phyloP scores from a whole-genome alignment of 2,797 vertebrate genomes.

The Xiphorhynchus erythropygius region DNA sequence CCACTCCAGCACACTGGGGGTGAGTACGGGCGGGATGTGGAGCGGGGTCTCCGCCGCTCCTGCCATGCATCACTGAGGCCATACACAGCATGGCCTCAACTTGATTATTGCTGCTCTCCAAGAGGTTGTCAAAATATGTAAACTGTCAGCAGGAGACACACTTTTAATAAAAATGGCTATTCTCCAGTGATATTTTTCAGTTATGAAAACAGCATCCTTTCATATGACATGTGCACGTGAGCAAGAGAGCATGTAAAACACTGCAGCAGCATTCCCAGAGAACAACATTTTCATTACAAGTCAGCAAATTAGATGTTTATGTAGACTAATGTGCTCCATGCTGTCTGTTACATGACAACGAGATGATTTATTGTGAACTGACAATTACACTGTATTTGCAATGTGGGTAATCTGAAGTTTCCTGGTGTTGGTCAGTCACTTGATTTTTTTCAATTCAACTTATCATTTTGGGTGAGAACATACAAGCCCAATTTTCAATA shows the following conservation, averaged over 20 bases:
- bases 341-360: background rate
- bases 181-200: slow-evolving; percentile 31
- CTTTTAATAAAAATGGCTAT: slow-evolving; percentile 66
- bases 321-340: background rate
- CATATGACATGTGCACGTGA: background rate
- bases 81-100: slow-evolving; percentile 34
- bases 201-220: background rate
- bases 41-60: background rate
- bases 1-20: slow-evolving; percentile 65
- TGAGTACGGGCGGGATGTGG: background rate
- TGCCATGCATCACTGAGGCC: slow-evolving; percentile 61
- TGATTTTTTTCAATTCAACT: background rate
- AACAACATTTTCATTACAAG: background rate
- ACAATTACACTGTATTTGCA: background rate
- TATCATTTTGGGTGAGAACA: background rate
- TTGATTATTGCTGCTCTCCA: slow-evolving; percentile 39
- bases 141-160: slow-evolving; percentile 53
- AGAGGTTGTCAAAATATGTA: slow-evolving; percentile 56
- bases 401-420: background rate
- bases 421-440: background rate
- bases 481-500: background rate
- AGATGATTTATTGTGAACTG: background rate
- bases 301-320: background rate
- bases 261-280: background rate
- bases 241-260: slow-evolving; percentile 25